Conservation (phyloP, 2,888 invertebrate species). For the Lamellibrachia satsuma region DNA sequence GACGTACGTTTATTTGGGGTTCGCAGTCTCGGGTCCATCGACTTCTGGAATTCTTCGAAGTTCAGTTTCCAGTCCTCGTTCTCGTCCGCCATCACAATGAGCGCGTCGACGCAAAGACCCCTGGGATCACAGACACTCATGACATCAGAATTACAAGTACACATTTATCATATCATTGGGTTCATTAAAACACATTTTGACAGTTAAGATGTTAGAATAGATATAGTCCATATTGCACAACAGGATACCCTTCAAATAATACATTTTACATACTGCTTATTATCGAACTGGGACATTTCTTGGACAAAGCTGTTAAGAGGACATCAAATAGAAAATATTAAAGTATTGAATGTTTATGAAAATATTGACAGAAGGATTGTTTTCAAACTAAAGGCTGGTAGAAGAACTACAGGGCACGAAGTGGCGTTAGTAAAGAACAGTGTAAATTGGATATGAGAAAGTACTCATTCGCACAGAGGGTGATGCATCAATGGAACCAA, state of each 20-base stretch:
- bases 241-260: no score
- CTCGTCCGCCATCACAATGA: constrained; percentile 11
- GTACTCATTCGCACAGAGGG: not conserved
- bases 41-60: not conserved
- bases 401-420: not conserved
- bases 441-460: not conserved
- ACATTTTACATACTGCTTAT: no score
- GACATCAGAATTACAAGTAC: not conserved
- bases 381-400: not conserved
- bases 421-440: not conserved
- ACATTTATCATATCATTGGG: no score
- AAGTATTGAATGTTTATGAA: not conserved
- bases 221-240: no score
- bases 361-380: not conserved
- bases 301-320: no score
- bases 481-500: not conserved
- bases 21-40: constrained; percentile 4
- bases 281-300: no score
- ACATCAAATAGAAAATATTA: not conserved
- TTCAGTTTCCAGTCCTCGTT: not conserved
- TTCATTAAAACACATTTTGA: no score
- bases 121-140: not conserved
- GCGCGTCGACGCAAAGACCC: not conserved
- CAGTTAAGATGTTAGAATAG: no score
- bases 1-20: not conserved